Base-by-base conservation (phyloP, 2,888 invertebrate genomes). In the Ichneumoninae sp. region DNA sequence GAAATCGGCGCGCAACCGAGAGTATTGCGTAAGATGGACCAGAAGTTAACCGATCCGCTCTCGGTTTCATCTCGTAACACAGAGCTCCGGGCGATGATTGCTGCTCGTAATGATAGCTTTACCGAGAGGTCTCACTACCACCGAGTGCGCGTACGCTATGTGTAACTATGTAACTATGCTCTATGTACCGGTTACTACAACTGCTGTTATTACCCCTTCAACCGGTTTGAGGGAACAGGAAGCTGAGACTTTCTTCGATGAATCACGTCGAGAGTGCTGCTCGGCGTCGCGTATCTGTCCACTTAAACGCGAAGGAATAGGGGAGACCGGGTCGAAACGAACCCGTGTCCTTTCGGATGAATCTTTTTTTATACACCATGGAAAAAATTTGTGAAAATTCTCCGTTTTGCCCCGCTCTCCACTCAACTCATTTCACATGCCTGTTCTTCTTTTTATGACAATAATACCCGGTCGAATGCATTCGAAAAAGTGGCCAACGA, bases 191-290 rank as follows among this genome's bases (percentile, higher is more conserved):
- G 44, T 44, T 44, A 44, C 44, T 40, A 40, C 8, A 16, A 44
- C 13, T 16, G 44, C 44, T 16, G 44, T 71, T 77, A 68, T 72
- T 79, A 82, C 33, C n/a, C 70, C 68, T 60, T 33, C 71, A 13
- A 40, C n/a, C 26, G 52, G 44, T 26, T 50, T 44, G 16, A 69
- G 30, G 13, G 74, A 82, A 65, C 81, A 82, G 82, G 78, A 84
- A 81, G 74, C 84, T 72, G 36, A 65, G 78, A 82, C 84, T 84
- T 82, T 84, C 84, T 84, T 84, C 74, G 81, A 30, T 81, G 72
- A 74, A 70, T 81, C 84, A 74, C 50, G 74, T 47, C 33, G 36
- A 13, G 22, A 22, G 33, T 22, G 33, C 62, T 13, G 62, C 33
- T 40, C 50, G 50, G 16, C 26, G 19, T 52, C 52, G 52, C 26